Base-by-base conservation (phyloP, 2,888 invertebrate species). In the Bruchidius siliquastri region DNA sequence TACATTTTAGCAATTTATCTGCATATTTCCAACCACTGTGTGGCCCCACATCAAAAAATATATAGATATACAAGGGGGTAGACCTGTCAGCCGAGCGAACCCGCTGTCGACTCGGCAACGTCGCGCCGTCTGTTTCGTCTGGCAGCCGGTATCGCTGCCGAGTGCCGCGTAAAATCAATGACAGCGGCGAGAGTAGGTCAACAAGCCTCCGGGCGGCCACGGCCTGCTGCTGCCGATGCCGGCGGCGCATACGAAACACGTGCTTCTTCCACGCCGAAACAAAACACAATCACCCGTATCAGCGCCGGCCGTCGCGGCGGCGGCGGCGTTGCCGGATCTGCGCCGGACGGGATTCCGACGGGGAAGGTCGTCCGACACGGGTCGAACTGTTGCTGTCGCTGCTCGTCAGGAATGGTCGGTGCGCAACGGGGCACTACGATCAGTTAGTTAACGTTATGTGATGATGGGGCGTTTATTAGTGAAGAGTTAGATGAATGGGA, bases 151-250 rank as follows among this genome's bases (percentile, higher is more conserved):
- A 74, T 76, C 69, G 79, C 73, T 76, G 75, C 74, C 77, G 77
- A 80, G 80, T 80, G 79, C 75, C 77, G 77, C 77, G 81, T 81
- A 82, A 83, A 83, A 82, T 83, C 82, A 82, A 82, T 82, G 82
- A 81, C 80, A 81, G 80, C 68, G 68, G 74, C 70, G 79, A 79
- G 81, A 81, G 79, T 81, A 81, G 81, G 82, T 82, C 81, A 81
- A 76, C 79, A 80, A 78, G 77, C 74, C 77, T 71, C 66, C 26
- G 70, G 49, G 75, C 30, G 71, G 68, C 73, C 13, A 13, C 13
- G 6, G 49, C 8, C 49, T 8, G 49, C 49, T 13, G 49, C 18
- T 13, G 49, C 1, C 49, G 49, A 1, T 8, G 26, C 26, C 26
- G 74, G 72, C 75, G 75, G 73, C 75, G 73, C 69, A 76, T 68